Evolutionary conservation across 2,797 vertebrate species (phyloP).

Genomic region (Sebastiscus tertius): DNA sequence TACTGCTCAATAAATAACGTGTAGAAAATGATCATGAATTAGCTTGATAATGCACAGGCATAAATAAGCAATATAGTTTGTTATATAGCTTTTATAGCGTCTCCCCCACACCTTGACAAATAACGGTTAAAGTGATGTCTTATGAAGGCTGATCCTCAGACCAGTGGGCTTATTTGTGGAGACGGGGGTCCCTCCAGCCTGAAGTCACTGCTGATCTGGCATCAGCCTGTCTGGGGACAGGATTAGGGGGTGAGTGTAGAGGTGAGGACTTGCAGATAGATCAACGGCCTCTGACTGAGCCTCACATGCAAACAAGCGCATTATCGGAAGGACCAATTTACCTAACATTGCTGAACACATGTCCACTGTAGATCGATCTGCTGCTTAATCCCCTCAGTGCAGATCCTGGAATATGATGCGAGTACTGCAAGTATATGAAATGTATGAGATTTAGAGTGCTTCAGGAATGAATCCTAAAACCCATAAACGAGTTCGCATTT

Average conservation of each 20-base stretch:
- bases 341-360: slow-evolving; percentile 49
- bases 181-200: slow-evolving; percentile 60
- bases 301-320: slow-evolving; percentile 65
- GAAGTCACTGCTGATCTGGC: slow-evolving; percentile 70
- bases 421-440: slow-evolving; percentile 13
- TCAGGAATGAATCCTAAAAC: no score
- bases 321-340: slow-evolving; percentile 64
- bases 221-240: slow-evolving; percentile 82
- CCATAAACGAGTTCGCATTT: rapidly evolving
- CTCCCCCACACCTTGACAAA: slow-evolving; percentile 5
- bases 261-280: slow-evolving; percentile 69
- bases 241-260: slow-evolving; percentile 76
- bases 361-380: slow-evolving; percentile 24
- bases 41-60: not conserved
- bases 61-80: not conserved
- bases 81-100: not conserved
- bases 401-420: slow-evolving; percentile 24
- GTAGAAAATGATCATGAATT: not conserved
- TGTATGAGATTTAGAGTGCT: no score
- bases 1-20: not conserved
- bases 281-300: slow-evolving; percentile 62
- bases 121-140: not conserved
- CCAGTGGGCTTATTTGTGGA: slow-evolving; percentile 44
- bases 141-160: slow-evolving; percentile 24
- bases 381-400: slow-evolving; percentile 25